Percentiles rank a stretch among this genome's conserved stretches.
Conservation (phyloP, 2,113 vertebrate genomes). For the Litocranius walleri region DNA sequence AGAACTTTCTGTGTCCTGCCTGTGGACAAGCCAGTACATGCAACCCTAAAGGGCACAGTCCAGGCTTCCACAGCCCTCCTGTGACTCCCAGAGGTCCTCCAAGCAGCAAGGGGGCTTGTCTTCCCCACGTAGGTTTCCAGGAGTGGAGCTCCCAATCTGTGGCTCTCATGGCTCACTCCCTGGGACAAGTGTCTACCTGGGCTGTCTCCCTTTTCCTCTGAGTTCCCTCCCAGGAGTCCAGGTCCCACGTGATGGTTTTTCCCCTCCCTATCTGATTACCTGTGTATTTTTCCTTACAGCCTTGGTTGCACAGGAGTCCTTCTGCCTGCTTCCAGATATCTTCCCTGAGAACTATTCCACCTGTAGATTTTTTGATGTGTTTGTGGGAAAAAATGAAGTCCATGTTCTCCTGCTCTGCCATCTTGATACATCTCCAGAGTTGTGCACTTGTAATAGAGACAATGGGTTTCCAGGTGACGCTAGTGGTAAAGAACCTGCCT, state of each 20-base stretch:
- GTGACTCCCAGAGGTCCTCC: background rate
- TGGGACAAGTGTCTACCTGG: background rate
- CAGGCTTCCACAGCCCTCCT: background rate
- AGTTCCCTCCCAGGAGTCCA: background rate
- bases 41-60: background rate
- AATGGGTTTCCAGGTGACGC: background rate
- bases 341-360: background rate
- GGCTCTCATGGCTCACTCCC: background rate
- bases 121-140: rapidly evolving
- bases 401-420: background rate
- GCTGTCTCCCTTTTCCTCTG: background rate
- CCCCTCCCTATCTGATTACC: background rate
- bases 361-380: background rate
- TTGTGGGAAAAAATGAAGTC: background rate
- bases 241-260: background rate
- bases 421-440: background rate
- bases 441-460: background rate
- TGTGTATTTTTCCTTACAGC: background rate
- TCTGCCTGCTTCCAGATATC: background rate
- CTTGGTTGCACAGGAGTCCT: background rate
- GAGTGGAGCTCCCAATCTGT: background rate
- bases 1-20: background rate
- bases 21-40: background rate
- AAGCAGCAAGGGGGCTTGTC: background rate
- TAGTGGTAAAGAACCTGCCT: background rate